Percentiles rank a stretch among this genome's conserved stretches.
These are phyloP conservation scores for Rhinophrynus dorsalis DNA, from an alignment of 2,797 vertebrate species.

Conservation along the genomic window DNA sequence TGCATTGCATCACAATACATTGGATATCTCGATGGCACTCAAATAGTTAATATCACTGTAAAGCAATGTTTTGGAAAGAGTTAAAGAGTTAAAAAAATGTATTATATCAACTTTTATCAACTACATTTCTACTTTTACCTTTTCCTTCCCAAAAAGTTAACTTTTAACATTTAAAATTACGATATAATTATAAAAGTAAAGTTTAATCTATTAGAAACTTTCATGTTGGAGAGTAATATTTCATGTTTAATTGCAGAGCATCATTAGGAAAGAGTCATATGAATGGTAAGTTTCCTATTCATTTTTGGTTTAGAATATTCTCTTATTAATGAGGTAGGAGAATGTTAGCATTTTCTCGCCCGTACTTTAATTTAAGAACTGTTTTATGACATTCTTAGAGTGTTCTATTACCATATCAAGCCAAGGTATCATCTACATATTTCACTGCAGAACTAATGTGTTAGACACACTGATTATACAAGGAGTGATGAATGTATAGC, in stretches of 20 bases:
- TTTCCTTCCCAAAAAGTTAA: neutral
- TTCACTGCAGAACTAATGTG: neutral
- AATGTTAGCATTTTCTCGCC: neutral
- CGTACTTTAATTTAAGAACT: slow-evolving; percentile 4
- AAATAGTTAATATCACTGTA: too few relatives aligned
- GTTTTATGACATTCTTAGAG: slow-evolving; percentile 6
- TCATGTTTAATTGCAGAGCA: slow-evolving; percentile 3
- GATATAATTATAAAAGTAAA: too few relatives aligned
- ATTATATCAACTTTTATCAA: neutral
- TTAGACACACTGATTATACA: neutral
- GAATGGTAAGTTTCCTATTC: neutral
- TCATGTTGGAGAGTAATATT: too few relatives aligned
- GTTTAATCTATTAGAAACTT: too few relatives aligned
- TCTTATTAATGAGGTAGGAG: slow-evolving; percentile 1
- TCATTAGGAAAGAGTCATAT: too few relatives aligned
- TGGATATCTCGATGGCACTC: too few relatives aligned
- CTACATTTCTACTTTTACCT: neutral
- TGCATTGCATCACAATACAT: too few relatives aligned
- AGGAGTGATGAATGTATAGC: slow-evolving; percentile 3
- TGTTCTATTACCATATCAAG: neutral
- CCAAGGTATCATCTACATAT: neutral
- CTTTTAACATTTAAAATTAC: neutral
- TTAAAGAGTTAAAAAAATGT: too few relatives aligned
- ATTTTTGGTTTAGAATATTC: slow-evolving; percentile 1
- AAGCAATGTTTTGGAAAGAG: too few relatives aligned